phyloP scores from a whole-genome alignment of 1,140 invertebrate species.

The Leptestheria dahalacensis region DNA sequence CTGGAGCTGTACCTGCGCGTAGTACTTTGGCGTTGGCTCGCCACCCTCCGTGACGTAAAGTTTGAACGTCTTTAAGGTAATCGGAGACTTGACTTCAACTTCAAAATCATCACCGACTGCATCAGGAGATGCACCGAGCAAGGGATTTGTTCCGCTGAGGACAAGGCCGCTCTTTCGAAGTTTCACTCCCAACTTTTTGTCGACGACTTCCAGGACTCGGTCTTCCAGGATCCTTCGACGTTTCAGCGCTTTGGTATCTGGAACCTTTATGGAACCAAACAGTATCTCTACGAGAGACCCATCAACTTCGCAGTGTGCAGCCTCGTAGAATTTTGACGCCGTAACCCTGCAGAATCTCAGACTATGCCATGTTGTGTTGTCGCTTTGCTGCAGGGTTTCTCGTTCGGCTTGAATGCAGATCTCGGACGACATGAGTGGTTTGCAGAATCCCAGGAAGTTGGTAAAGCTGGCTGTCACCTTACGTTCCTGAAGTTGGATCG shows the following conservation, averaged over 20 bases:
- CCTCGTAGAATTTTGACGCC: not conserved
- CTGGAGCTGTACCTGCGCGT: conserved; percentile 10
- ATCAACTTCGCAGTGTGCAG: not conserved
- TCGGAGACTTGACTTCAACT: conserved; percentile 11
- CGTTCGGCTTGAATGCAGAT: not conserved
- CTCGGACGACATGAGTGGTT: not conserved
- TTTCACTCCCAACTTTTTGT: not conserved
- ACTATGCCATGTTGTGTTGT: not conserved
- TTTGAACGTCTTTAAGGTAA: not conserved
- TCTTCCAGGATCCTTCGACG: not conserved
- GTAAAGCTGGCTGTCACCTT: not conserved
- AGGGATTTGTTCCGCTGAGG: not conserved
- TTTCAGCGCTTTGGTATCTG: not conserved
- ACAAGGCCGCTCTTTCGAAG: conserved; percentile 1
- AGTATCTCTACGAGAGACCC: not conserved
- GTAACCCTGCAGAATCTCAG: not conserved
- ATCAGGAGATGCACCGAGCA: conserved; percentile 14
- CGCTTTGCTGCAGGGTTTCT: not conserved
- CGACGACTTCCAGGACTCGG: not conserved
- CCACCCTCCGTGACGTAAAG: not conserved
- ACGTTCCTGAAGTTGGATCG: not conserved
- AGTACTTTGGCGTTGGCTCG: not conserved
- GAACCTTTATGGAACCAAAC: not conserved
- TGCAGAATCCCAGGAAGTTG: not conserved
- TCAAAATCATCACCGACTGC: conserved; percentile 7